Percentiles rank a stretch among this genome's conserved stretches.
These are phyloP conservation scores for Gymnoscopelus microlampas DNA, from an alignment of 2,797 vertebrate genomes.

Conservation along the genomic window DNA sequence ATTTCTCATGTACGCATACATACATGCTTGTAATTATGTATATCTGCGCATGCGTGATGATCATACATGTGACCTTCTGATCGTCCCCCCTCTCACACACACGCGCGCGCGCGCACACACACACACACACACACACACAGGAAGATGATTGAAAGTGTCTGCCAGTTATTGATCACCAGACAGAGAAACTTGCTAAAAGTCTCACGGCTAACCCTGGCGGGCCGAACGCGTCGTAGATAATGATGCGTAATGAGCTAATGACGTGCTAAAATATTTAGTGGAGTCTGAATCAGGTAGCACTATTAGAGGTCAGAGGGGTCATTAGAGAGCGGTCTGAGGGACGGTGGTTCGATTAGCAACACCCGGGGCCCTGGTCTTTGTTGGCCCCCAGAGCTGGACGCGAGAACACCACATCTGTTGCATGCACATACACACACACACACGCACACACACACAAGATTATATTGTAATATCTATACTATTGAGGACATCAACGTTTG, in stretches of 20 bases:
- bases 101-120: neutral
- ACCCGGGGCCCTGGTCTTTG: conserved; percentile 62
- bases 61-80: too few species aligned
- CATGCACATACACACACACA: conserved; percentile 15
- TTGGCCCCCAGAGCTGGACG: conserved; percentile 44
- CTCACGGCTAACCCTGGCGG: conserved; percentile 76
- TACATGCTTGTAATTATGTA: neutral
- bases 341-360: conserved; percentile 77
- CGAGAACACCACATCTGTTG: neutral
- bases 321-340: conserved; percentile 71
- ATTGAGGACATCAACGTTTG: too few species aligned
- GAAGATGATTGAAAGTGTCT: conserved; percentile 75
- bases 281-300: conserved; percentile 72
- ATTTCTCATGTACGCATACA: neutral
- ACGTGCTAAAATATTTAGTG: conserved; percentile 86
- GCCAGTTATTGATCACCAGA: conserved; percentile 75
- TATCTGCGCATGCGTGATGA: neutral
- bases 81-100: too few species aligned
- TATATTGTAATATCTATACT: too few species aligned
- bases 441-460: conserved; percentile 11
- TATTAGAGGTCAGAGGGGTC: conserved; percentile 76
- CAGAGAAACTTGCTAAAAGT: conserved; percentile 79
- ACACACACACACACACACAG: conserved; percentile 40
- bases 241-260: conserved; percentile 85
- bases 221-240: conserved; percentile 77